Conservation (phyloP, 1,140 invertebrate genomes). For the Caenorhabditis tropicalis region DNA sequence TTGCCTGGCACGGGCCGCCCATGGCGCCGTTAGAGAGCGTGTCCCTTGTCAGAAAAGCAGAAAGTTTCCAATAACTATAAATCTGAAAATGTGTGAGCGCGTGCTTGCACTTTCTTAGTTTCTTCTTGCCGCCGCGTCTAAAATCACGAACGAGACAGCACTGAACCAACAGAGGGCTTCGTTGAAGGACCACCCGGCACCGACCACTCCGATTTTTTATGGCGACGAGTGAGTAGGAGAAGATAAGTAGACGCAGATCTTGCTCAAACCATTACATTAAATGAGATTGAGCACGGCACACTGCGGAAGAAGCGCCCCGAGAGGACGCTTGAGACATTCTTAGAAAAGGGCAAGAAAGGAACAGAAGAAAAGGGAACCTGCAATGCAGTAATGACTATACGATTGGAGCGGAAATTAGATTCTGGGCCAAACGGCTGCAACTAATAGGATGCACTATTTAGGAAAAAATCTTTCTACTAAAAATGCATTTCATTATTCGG, state of each 20-base stretch:
- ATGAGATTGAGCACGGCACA: slow-evolving; percentile 31
- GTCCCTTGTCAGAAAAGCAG: background rate
- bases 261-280: slow-evolving; percentile 37
- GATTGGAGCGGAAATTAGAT: background rate
- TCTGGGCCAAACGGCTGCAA: background rate
- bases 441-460: background rate
- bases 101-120: slow-evolving; percentile 20
- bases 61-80: slow-evolving; percentile 22
- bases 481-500: no score
- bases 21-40: background rate
- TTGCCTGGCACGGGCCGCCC: background rate
- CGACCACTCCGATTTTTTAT: slow-evolving; percentile 19
- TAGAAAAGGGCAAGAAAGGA: slow-evolving; percentile 2
- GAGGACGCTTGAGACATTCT: slow-evolving; percentile 32
- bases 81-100: slow-evolving; percentile 14
- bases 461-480: background rate
- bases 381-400: background rate
- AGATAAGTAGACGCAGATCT: background rate
- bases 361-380: background rate
- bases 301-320: slow-evolving; percentile 4
- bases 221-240: background rate
- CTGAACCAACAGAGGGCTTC: background rate
- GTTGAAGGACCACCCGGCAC: slow-evolving; percentile 23
- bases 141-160: slow-evolving; percentile 20
- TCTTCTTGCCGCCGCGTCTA: background rate